A percentile compares a stretch with the other conserved stretches of the same genome.
Conservation (phyloP, 2,888 invertebrate genomes). For the Caenorhabditis uteleia region DNA sequence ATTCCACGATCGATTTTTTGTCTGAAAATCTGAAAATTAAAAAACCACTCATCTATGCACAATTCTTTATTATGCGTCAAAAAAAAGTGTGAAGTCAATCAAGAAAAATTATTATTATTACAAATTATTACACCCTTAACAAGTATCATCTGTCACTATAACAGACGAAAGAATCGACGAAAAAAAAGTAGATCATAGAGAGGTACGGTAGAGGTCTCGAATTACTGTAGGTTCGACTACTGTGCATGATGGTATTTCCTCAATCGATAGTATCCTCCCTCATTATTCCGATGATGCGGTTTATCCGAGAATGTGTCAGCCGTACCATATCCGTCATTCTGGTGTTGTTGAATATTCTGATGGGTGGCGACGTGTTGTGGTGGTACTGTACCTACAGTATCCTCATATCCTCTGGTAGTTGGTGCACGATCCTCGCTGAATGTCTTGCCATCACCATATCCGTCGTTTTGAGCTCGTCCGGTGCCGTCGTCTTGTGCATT, state of each 20-base stretch:
- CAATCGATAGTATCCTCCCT: slow-evolving; percentile 39
- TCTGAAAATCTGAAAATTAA: too few relatives aligned
- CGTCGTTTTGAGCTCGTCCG: slow-evolving; percentile 29
- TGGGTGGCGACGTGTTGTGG: too few relatives aligned
- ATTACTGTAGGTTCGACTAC: slow-evolving; percentile 3
- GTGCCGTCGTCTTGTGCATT: slow-evolving; percentile 13
- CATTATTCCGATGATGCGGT: slow-evolving; percentile 5
- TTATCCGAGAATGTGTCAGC: slow-evolving; percentile 20
- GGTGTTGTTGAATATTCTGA: neutral
- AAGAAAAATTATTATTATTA: too few relatives aligned
- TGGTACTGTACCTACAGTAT: too few relatives aligned
- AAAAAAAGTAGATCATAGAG: slow-evolving; percentile 23
- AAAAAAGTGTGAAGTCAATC: too few relatives aligned
- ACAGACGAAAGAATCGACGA: neutral
- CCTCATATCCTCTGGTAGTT: too few relatives aligned
- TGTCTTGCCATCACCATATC: slow-evolving; percentile 6
- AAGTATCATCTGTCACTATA: neutral
- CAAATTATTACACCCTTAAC: too few relatives aligned
- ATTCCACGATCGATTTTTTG: too few relatives aligned
- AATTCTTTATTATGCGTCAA: too few relatives aligned
- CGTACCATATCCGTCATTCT: slow-evolving; percentile 11
- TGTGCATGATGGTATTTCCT: slow-evolving; percentile 20
- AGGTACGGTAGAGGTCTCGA: slow-evolving; percentile 19
- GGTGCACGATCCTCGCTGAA: neutral
- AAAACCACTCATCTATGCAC: too few relatives aligned